These are phyloP conservation scores for Ondatra zibethicus DNA, from an alignment of 2,113 vertebrate genomes.

Conservation along the genomic window DNA sequence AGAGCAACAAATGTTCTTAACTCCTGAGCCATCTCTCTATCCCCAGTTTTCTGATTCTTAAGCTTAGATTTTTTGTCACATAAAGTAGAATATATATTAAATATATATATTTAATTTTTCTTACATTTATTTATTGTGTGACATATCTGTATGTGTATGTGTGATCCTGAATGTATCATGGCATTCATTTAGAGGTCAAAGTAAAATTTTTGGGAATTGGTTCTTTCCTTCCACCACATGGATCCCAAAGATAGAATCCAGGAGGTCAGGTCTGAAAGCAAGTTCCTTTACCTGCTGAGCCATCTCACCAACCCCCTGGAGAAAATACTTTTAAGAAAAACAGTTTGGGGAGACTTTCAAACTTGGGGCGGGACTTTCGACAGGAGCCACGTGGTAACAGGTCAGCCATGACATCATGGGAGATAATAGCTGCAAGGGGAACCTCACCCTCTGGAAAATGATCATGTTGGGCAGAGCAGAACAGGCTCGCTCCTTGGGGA, in stretches of 20 bases:
- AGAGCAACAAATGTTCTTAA: not conserved
- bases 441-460: not conserved
- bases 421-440: not conserved
- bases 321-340: not conserved
- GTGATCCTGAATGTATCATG: not conserved
- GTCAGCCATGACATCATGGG: not conserved
- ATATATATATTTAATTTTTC: not conserved
- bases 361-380: not conserved
- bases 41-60: not conserved
- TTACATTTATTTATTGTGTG: not conserved
- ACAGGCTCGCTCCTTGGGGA: not conserved
- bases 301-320: not conserved
- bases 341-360: not conserved
- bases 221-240: not conserved
- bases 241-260: not conserved
- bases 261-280: no score
- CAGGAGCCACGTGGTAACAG: not conserved
- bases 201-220: not conserved
- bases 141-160: not conserved
- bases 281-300: not conserved
- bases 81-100: not conserved
- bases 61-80: not conserved
- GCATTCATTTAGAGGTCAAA: not conserved
- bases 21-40: not conserved
- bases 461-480: not conserved